Conservation (phyloP, 2,113 vertebrate genomes). For the Boulengeromyrus knoepffleri region DNA sequence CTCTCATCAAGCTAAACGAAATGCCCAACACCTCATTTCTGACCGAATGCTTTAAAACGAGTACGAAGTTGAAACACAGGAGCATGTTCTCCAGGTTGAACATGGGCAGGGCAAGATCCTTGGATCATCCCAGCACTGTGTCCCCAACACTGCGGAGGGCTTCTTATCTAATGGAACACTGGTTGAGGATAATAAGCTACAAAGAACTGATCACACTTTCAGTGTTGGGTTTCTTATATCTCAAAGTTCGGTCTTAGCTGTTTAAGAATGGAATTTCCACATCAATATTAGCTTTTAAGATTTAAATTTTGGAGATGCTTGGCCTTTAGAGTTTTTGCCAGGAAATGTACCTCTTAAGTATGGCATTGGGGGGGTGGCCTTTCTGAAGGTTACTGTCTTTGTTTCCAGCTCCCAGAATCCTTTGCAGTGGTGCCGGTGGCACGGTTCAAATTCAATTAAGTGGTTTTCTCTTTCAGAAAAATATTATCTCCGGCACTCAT, state of each 20-base stretch:
- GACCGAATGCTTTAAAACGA: background rate
- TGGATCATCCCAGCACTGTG: background rate
- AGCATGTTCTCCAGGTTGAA: background rate
- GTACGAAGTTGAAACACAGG: background rate
- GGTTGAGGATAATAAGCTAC: background rate
- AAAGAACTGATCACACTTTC: background rate
- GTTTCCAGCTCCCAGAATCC: slow-evolving; percentile 41
- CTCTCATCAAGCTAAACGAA: background rate
- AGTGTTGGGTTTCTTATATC: background rate
- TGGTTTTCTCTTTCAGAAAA: slow-evolving; percentile 45
- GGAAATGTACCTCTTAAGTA: background rate
- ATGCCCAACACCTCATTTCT: background rate
- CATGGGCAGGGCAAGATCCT: background rate
- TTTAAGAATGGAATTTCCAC: background rate
- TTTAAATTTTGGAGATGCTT: background rate
- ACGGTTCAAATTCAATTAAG: slow-evolving; percentile 62
- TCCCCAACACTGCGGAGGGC: background rate
- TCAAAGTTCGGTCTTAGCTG: background rate
- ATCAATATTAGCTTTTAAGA: background rate
- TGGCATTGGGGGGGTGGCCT: slow-evolving; percentile 1
- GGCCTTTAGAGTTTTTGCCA: background rate
- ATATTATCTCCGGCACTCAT: slow-evolving; percentile 52
- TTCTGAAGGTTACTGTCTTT: slow-evolving; percentile 29
- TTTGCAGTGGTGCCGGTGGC: slow-evolving; percentile 44
- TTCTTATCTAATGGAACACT: background rate